These are phyloP conservation scores for Drosophila setosimentum DNA, from an alignment of 2,888 invertebrate species.

Conservation along the genomic window DNA sequence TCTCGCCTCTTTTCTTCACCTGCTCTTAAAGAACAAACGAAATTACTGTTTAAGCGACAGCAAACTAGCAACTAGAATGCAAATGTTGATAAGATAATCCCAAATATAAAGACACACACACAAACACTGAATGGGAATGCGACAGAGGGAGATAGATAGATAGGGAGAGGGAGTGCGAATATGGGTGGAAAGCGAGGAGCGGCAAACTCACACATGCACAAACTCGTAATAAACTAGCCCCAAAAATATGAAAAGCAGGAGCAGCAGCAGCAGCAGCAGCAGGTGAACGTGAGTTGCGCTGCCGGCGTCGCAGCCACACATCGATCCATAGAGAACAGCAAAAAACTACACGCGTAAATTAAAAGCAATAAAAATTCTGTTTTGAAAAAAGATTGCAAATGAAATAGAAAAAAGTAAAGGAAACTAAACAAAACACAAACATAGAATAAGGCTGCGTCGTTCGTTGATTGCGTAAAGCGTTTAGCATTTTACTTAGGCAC, in stretches of 20 bases:
- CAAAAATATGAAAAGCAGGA: conserved; percentile 20
- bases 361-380: conserved; percentile 52
- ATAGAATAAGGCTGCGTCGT: conserved; percentile 41
- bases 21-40: conserved; percentile 15
- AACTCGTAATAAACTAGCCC: conserved; percentile 13
- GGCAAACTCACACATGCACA: background rate
- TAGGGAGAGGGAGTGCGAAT: background rate
- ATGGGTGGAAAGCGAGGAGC: background rate
- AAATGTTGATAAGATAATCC: conserved; percentile 61
- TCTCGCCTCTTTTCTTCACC: conserved; percentile 1
- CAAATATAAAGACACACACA: conserved; percentile 27
- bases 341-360: conserved; percentile 70
- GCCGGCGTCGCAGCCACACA: conserved; percentile 34
- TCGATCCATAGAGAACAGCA: conserved; percentile 51
- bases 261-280: conserved; percentile 20
- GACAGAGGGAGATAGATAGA: conserved; percentile 1
- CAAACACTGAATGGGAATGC: background rate
- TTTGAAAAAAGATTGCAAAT: conserved; percentile 19
- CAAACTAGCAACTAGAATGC: conserved; percentile 44
- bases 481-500: conserved; percentile 51
- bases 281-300: conserved; percentile 45
- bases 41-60: conserved; percentile 46
- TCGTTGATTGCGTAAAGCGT: conserved; percentile 58
- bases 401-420: conserved; percentile 15
- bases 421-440: conserved; percentile 15